Evolutionary conservation across 1,140 invertebrate species (phyloP).

Genomic region (Agrilus planipennis): DNA sequence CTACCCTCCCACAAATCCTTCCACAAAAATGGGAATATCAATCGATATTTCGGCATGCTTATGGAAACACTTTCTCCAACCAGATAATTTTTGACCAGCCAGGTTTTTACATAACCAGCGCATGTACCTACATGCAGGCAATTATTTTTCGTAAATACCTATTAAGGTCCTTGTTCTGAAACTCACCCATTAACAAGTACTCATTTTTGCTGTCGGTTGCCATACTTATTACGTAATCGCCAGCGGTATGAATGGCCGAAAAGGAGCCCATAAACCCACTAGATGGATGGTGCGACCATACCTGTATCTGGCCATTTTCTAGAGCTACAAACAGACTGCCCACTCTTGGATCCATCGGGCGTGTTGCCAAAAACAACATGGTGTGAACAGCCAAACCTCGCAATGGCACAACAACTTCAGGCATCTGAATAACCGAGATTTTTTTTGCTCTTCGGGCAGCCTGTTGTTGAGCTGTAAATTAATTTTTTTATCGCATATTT

Average conservation of each 20-base stretch:
- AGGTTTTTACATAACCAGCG: conserved; percentile 58
- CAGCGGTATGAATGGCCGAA: conserved; percentile 46
- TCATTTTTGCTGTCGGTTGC: conserved; percentile 49
- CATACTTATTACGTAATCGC: conserved; percentile 53
- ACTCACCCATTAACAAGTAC: conserved; percentile 49
- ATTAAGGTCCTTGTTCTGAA: too few species aligned
- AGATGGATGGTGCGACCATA: conserved; percentile 58
- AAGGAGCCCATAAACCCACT: conserved; percentile 52
- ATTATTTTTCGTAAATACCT: neutral
- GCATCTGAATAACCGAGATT: conserved; percentile 12
- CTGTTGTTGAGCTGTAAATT: too few species aligned
- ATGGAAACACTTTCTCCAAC: conserved; percentile 33
- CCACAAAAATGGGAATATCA: conserved; percentile 60
- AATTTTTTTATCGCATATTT: too few species aligned
- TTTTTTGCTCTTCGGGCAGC: conserved; percentile 1
- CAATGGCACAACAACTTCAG: conserved; percentile 21
- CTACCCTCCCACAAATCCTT: conserved; percentile 44
- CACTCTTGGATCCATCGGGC: conserved; percentile 23
- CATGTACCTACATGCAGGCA: conserved; percentile 47
- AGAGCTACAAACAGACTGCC: conserved; percentile 51
- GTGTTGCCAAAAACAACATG: conserved; percentile 24
- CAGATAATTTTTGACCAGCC: conserved; percentile 51
- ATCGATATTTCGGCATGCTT: conserved; percentile 43
- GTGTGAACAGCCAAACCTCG: conserved; percentile 22
- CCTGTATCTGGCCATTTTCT: conserved; percentile 54